Evolutionary conservation across 2,888 invertebrate species (phyloP).

Genomic region (Andrena marginata): DNA sequence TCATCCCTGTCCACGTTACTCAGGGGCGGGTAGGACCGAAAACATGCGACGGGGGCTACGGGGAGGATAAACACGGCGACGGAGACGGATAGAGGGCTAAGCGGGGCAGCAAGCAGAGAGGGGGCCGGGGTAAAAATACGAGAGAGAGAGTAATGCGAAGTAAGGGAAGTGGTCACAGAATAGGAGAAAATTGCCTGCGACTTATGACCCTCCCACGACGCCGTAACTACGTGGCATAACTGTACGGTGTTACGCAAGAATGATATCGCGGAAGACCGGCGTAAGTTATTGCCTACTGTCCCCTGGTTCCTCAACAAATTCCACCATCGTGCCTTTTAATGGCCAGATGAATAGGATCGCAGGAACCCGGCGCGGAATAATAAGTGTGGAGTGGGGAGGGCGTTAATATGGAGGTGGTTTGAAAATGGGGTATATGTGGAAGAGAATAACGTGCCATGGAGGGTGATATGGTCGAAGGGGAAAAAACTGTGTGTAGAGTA

Average conservation of each 20-base stretch:
- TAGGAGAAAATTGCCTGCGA: constrained; percentile 46
- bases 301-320: constrained; percentile 15
- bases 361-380: not conserved
- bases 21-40: not conserved
- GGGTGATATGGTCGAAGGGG: not conserved
- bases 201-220: constrained; percentile 42
- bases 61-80: constrained; percentile 13
- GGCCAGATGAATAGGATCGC: constrained; percentile 9
- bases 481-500: not conserved
- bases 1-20: not conserved
- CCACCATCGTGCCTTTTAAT: not conserved
- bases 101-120: not conserved
- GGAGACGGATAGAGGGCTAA: constrained; percentile 15
- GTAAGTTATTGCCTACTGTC: constrained; percentile 26
- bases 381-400: not conserved
- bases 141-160: constrained; percentile 33
- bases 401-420: not conserved
- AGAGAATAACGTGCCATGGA: not conserved
- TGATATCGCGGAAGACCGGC: constrained; percentile 29
- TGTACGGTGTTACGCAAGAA: constrained; percentile 42
- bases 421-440: not conserved
- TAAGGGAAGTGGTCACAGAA: constrained; percentile 38
- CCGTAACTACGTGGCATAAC: constrained; percentile 37
- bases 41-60: not conserved
- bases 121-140: constrained; percentile 11